Base-by-base conservation (phyloP, 2,888 invertebrate species). In the Philereme vetulata region DNA sequence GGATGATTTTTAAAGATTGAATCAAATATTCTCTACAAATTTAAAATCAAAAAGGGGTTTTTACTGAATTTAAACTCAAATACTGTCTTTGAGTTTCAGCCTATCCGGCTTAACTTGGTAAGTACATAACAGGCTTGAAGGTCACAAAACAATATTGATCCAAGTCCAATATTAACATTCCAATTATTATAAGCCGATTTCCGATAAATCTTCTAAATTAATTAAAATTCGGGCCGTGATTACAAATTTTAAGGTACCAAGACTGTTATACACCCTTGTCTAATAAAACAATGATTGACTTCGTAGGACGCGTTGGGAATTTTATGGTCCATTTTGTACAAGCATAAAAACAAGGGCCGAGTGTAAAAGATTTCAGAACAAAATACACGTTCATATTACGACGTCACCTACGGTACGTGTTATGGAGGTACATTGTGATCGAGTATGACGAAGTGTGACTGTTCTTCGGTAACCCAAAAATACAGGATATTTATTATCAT, bases 211-310 rank as follows among this genome's bases (percentile, higher is more conserved):
- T 43, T 54, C 38, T 47, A 56, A 56, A 56, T 51, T 54, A 57
- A 55, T 64, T 57, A 54, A 57, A 60, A 57, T 60, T 60, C 57
- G 42, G 21, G 34, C 21, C 52, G 45, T 43, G 52, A 59, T 55
- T 53, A 45, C 59, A 53, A 49, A 52, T 65, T 51, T 68, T 64
- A 62, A 49, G 53, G 49, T 60, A 67, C 62, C 67, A 66, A 69
- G 56, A 74, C 72, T 77, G 74, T 76, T 73, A 72, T 72, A 7
- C 49, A 49, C 60, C 72, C 70, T 76, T 76, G 71, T 72, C 82
- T 83, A 88, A 87, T 90, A 88, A 90, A 90, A 89, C 86, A 89
- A 90, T 89, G 88, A 90, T 90, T 85, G 88, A 90, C 88, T 88
- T 76, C 60, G 77, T 81, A 79, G 66, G 63, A 84, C 87, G 90